Percentiles rank a stretch among this genome's conserved stretches.
These are phyloP conservation scores for Todiramphus chloris DNA, from an alignment of 2,113 vertebrate genomes.

Conservation along the genomic window DNA sequence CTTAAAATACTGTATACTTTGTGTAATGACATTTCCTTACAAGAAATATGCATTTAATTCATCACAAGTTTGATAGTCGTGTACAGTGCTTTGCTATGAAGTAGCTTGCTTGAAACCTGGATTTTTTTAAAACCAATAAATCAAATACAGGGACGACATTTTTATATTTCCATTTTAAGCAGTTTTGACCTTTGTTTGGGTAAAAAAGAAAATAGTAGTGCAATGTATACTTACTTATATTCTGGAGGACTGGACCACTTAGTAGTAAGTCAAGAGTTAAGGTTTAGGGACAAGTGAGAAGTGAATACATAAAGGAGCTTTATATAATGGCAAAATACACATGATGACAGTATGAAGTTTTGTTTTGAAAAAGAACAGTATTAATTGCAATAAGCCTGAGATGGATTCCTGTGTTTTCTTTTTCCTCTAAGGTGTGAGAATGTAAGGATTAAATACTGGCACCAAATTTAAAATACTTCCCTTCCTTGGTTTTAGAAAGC, in stretches of 20 bases:
- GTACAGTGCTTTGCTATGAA: neutral
- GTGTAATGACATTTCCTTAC: slow-evolving; percentile 19
- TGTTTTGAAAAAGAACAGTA: neutral
- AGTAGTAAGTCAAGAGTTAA: neutral
- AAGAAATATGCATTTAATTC: neutral
- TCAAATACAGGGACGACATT: neutral
- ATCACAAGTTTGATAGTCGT: neutral
- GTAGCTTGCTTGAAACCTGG: neutral
- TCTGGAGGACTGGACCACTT: neutral
- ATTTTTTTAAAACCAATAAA: neutral
- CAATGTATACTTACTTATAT: neutral
- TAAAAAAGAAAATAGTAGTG: neutral
- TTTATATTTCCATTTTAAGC: neutral
- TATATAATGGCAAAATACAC: neutral
- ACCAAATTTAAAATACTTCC: neutral
- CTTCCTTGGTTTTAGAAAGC: neutral
- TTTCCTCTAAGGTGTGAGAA: neutral
- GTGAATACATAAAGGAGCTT: neutral
- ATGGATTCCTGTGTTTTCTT: neutral
- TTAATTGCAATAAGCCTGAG: neutral
- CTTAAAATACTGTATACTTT: neutral
- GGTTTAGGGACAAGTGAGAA: neutral
- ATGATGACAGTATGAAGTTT: neutral
- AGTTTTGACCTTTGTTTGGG: neutral
- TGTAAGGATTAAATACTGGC: neutral